Conservation (phyloP, 2,113 vertebrate species). For the Eurypyga helias region DNA sequence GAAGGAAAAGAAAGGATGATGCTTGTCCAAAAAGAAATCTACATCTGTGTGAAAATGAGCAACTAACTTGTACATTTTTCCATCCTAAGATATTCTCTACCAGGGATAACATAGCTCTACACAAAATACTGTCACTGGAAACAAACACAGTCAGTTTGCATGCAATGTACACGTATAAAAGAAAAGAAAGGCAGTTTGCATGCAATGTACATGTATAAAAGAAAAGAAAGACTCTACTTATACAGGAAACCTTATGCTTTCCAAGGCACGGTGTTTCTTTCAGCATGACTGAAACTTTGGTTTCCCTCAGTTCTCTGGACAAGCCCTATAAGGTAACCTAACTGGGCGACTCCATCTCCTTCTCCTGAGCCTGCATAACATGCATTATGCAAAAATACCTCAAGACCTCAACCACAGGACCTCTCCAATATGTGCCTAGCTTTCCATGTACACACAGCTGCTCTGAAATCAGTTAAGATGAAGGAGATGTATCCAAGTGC, state of each 20-base stretch:
- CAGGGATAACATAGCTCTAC: not conserved
- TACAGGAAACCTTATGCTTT: not conserved
- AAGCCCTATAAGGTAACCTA: not conserved
- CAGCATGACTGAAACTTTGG: not conserved
- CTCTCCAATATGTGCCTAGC: not conserved
- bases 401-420: not conserved
- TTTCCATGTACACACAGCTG: not conserved
- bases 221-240: not conserved
- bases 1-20: not conserved
- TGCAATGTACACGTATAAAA: not conserved
- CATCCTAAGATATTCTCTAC: not conserved
- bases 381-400: not conserved
- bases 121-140: not conserved
- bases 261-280: not conserved
- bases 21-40: not conserved
- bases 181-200: not conserved
- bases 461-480: not conserved
- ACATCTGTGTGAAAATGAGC: not conserved
- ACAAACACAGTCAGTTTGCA: not conserved
- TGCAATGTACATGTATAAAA: not conserved
- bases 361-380: not conserved
- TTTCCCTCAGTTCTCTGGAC: not conserved
- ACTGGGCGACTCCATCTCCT: not conserved
- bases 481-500: not conserved
- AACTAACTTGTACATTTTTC: not conserved